A percentile compares a stretch with the other conserved stretches of the same genome.
Conservation (phyloP, 2,113 vertebrate genomes). For the Psittacus erithacus region DNA sequence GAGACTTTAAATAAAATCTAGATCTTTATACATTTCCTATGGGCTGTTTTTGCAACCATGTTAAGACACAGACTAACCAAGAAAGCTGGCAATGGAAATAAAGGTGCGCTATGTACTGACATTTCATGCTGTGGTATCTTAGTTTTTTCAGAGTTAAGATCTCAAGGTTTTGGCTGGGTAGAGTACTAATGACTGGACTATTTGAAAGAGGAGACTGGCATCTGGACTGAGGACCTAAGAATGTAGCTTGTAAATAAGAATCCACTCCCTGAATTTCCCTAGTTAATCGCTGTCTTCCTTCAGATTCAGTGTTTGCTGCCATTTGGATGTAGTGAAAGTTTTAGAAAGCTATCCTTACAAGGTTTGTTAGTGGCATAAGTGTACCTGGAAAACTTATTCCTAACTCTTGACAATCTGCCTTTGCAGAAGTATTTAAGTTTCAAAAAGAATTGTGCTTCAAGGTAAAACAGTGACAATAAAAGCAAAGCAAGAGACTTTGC, state of each 20-base stretch:
- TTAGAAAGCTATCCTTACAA: not conserved
- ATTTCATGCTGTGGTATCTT: not conserved
- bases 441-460: not conserved
- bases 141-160: not conserved
- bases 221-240: not conserved
- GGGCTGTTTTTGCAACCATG: not conserved
- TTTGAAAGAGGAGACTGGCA: not conserved
- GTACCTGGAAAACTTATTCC: not conserved
- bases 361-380: not conserved
- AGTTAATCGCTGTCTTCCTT: not conserved
- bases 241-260: not conserved
- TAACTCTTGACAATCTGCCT: not conserved
- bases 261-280: not conserved
- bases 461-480: not conserved
- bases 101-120: fast-evolving
- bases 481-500: not conserved
- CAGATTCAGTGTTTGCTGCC: not conserved
- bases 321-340: not conserved
- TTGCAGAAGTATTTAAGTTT: not conserved
- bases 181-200: not conserved
- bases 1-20: not conserved
- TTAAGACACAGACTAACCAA: not conserved
- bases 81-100: not conserved
- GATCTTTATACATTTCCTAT: not conserved
- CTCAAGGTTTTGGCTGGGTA: not conserved